These are phyloP conservation scores for Aphelocoma coerulescens DNA, from an alignment of 2,113 vertebrate genomes.

Conservation along the genomic window DNA sequence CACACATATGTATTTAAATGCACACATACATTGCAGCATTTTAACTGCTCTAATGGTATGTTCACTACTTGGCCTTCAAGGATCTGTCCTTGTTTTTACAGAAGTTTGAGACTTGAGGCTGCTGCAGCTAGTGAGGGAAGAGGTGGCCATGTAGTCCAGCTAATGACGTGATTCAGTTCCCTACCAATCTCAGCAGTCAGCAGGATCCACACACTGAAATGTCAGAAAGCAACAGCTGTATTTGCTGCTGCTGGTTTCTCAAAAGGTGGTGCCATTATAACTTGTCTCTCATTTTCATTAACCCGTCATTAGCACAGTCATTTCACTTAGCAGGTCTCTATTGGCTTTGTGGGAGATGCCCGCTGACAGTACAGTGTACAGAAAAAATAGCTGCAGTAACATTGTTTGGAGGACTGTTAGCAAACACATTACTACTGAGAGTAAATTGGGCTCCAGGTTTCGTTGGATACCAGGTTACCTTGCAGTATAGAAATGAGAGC, in stretches of 20 bases:
- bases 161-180: background rate
- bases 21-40: background rate
- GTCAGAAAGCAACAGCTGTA: background rate
- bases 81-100: background rate
- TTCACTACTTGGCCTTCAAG: background rate
- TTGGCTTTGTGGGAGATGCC: slow-evolving; percentile 17
- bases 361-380: background rate
- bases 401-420: background rate
- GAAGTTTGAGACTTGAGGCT: background rate
- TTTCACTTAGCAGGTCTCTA: background rate
- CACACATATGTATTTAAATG: background rate
- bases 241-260: background rate
- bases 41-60: background rate
- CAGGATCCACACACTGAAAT: background rate
- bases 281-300: background rate
- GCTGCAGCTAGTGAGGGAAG: background rate
- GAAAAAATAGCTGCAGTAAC: background rate
- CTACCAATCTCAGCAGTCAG: background rate
- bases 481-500: background rate
- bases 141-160: background rate
- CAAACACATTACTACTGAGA: background rate
- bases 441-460: background rate
- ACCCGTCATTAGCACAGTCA: background rate
- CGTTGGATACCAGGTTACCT: accelerated
- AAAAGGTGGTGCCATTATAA: background rate